Conservation (phyloP, 1,140 invertebrate species). For the Heliconius congener region DNA sequence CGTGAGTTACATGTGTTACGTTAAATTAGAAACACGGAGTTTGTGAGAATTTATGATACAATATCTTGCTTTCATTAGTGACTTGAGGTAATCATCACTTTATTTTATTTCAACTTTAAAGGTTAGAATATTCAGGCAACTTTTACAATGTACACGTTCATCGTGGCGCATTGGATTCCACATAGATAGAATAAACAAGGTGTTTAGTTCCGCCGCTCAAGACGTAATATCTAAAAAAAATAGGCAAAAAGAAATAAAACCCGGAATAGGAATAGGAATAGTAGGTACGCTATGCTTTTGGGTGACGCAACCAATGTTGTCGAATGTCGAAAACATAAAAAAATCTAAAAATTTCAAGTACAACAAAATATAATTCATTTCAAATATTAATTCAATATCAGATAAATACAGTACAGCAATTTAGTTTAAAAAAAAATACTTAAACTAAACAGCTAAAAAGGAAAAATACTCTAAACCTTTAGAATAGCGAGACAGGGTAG, state of each 20-base stretch:
- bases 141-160: no score
- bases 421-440: not conserved
- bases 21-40: slow-evolving; percentile 24
- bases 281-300: no score
- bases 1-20: slow-evolving; percentile 17
- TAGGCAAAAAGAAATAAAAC: no score
- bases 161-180: no score
- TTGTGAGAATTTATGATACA: slow-evolving; percentile 15
- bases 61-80: not conserved
- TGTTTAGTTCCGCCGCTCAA: no score
- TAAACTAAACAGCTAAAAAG: not conserved
- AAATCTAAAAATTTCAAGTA: no score
- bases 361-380: no score
- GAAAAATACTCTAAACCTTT: not conserved
- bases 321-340: no score
- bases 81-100: not conserved
- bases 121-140: not conserved
- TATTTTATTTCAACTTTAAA: not conserved
- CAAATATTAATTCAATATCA: not conserved
- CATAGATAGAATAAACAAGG: no score
- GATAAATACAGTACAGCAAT: not conserved
- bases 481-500: not conserved
- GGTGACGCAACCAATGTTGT: no score
- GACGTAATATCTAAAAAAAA: no score
- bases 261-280: no score